These are phyloP conservation scores for Maniola jurtina DNA, from an alignment of 1,140 invertebrate genomes.

Conservation along the genomic window DNA sequence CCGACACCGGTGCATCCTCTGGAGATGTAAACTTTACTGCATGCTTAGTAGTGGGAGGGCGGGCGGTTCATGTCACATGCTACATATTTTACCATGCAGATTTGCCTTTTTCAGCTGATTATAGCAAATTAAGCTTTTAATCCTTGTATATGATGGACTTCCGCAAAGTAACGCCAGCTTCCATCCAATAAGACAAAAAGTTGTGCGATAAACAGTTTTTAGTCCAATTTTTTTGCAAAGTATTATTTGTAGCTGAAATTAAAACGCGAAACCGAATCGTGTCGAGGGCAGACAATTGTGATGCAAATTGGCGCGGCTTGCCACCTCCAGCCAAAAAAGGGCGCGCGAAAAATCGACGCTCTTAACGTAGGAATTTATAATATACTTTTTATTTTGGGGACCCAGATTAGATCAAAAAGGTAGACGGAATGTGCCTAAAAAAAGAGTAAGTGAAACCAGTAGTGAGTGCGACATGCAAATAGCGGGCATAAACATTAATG, in stretches of 20 bases:
- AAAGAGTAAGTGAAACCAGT: too few species aligned
- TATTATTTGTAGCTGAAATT: conserved; percentile 67
- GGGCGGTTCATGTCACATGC: too few species aligned
- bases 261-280: conserved; percentile 59
- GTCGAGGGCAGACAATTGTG: conserved; percentile 56
- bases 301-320: conserved; percentile 52
- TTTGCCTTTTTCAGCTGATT: too few species aligned
- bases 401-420: neutral
- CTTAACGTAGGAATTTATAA: conserved; percentile 59
- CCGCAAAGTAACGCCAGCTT: too few species aligned
- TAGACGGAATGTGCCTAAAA: neutral
- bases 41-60: too few species aligned
- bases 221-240: conserved; percentile 35
- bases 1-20: too few species aligned
- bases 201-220: neutral
- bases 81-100: too few species aligned
- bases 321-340: conserved; percentile 45
- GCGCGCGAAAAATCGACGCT: conserved; percentile 51
- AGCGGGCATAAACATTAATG: too few species aligned
- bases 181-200: neutral
- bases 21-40: too few species aligned
- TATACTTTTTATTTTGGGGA: conserved; percentile 62
- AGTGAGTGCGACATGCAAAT: too few species aligned
- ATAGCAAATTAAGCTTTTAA: too few species aligned
- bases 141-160: too few species aligned